Percentiles rank a stretch among this genome's conserved stretches.
Conservation (phyloP, 2,113 vertebrate species). For the Scomber japonicus region DNA sequence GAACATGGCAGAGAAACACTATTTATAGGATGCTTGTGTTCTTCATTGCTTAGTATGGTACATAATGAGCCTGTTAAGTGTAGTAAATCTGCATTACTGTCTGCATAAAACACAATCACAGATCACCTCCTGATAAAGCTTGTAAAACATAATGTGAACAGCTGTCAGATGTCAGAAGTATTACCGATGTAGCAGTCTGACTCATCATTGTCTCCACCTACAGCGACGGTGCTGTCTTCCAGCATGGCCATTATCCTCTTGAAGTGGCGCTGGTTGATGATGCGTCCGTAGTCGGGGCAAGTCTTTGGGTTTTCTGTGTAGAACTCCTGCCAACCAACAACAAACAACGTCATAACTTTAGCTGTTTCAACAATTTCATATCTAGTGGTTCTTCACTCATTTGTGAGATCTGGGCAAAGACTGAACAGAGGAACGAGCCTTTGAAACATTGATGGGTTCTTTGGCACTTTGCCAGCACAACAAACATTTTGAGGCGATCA, state of each 20-base stretch:
- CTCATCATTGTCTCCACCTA: conserved; percentile 90
- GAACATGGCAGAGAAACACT: conserved; percentile 1
- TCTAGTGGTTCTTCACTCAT: no score
- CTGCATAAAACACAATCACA: no score
- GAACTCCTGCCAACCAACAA: conserved; percentile 87
- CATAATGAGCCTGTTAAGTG: no score
- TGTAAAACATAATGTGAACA: neutral
- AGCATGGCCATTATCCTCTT: conserved; percentile 87
- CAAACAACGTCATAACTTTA: neutral
- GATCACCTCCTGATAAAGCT: no score
- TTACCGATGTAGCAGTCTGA: conserved; percentile 91
- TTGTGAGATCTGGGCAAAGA: no score
- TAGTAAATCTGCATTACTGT: no score
- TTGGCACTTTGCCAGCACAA: no score
- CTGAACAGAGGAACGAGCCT: no score
- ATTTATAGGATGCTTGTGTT: neutral
- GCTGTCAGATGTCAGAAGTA: neutral
- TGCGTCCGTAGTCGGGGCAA: conserved; percentile 91
- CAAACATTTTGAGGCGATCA: no score
- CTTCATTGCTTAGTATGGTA: neutral
- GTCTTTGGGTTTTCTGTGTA: conserved; percentile 91
- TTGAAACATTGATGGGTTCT: no score
- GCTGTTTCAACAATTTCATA: neutral
- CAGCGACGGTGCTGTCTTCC: conserved; percentile 87
- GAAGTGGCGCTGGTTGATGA: conserved; percentile 93